These are phyloP conservation scores for Elaphurus davidianus DNA, from an alignment of 2,113 vertebrate genomes.

Conservation along the genomic window DNA sequence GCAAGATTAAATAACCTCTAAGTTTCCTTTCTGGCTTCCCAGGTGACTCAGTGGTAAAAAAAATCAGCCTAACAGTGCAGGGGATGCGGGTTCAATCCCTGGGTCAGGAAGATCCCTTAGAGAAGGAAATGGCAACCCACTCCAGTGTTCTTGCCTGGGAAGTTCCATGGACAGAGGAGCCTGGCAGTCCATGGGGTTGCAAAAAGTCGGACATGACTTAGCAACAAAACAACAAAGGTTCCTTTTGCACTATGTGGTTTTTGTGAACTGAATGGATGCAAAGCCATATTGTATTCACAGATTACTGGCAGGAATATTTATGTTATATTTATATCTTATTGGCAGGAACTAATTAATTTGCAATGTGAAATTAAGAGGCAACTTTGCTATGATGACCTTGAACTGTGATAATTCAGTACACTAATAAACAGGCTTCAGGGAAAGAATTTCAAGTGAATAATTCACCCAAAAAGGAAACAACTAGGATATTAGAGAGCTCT, in stretches of 20 bases:
- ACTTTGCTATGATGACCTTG: background rate
- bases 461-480: background rate
- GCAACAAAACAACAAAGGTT: background rate
- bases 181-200: background rate
- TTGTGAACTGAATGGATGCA: background rate
- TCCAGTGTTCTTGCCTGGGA: background rate
- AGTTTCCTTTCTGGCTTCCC: background rate
- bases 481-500: background rate
- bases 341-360: slow-evolving; percentile 23
- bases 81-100: fast-evolving
- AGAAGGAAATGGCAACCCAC: background rate
- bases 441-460: slow-evolving; percentile 22
- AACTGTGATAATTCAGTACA: slow-evolving; percentile 18
- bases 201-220: fast-evolving
- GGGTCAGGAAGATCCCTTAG: background rate
- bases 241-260: background rate
- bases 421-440: background rate
- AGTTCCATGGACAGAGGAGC: background rate
- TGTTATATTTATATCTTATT: background rate
- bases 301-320: background rate
- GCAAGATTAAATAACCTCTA: slow-evolving; percentile 15
- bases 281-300: background rate
- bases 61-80: background rate
- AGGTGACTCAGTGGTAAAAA: background rate
- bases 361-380: slow-evolving; percentile 27